Base-by-base conservation (phyloP, 2,888 invertebrate genomes). In the Tethea ocularis region DNA sequence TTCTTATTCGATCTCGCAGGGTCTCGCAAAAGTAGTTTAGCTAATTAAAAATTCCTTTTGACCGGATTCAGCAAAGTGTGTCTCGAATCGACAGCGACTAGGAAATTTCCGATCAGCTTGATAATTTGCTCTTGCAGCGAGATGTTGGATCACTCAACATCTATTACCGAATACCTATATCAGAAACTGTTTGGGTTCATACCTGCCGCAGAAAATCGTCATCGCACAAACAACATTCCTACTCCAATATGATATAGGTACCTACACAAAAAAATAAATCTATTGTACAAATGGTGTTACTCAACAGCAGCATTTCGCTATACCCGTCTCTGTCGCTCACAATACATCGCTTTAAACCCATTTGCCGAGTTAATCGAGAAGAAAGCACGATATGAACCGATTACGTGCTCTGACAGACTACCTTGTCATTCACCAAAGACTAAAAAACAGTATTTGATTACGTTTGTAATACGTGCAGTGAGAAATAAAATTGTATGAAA, bases 311-410 rank as follows among this genome's bases (percentile, higher is more conserved):
- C 20, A 54, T 53, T 55, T 60, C 58, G 58, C 38, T 51, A 54
- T 66, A 58, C 58, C 68, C 68, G 72, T 81, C 82, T 77, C 81
- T 76, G 74, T 80, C 77, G 74, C 81, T 75, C 80, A 80, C 80
- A 79, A 83, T 80, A 80, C 82, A 78, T 78, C 73, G 72, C 71
- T 68, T 78, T 72, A 85, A 77, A 77, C 77, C 86, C 87, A 88
- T 88, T 88, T 86, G 82, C 71, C 68, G 66, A 78, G 73, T 77
- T 83, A 87, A 88, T 87, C 83, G 87, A 74, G 78, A 69, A 82
- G 86, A 88, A 87, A 82, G 74, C 72, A 71, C 79, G 87, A 88
- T 88, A 87, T 83, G 80, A 77, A 81, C 75, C 78, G 83, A 84
- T 80, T 79, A 78, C 74, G 67, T 76, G 66, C 74, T 67, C 62